phyloP scores from a whole-genome alignment of 2,113 vertebrate genomes.

The Triplophysa tibetana region DNA sequence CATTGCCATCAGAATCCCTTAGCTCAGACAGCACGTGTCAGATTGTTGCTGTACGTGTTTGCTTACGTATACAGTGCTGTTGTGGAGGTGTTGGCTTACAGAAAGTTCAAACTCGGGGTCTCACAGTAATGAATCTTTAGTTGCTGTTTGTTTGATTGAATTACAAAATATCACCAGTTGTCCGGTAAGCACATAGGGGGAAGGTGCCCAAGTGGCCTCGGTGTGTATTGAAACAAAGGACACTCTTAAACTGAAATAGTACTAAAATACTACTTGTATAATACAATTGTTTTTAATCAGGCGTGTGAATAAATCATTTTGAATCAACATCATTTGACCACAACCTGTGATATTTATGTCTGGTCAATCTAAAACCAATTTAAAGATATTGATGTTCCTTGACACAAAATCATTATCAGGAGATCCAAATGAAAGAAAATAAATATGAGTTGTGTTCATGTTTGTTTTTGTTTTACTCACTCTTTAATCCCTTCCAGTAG shows the following conservation, averaged over 20 bases:
- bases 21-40: constrained; percentile 30
- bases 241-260: too few species aligned
- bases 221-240: too few species aligned
- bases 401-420: background rate
- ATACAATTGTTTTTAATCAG: too few species aligned
- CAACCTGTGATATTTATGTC: too few species aligned
- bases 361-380: too few species aligned
- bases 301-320: too few species aligned
- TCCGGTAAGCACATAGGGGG: background rate
- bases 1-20: constrained; percentile 21
- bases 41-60: constrained; percentile 6
- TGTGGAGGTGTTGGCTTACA: constrained; percentile 25
- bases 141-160: background rate
- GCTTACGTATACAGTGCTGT: constrained; percentile 15
- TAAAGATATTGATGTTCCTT: background rate
- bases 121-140: background rate
- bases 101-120: constrained; percentile 12
- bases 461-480: constrained; percentile 74
- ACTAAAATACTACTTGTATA: too few species aligned
- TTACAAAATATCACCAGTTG: constrained; percentile 1
- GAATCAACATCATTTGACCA: too few species aligned
- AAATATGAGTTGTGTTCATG: background rate
- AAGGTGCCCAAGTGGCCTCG: background rate
- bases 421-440: background rate
- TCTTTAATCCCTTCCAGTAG: constrained; percentile 91